Conservation (phyloP, 1,140 invertebrate species). For the Drosophila subobscura region DNA sequence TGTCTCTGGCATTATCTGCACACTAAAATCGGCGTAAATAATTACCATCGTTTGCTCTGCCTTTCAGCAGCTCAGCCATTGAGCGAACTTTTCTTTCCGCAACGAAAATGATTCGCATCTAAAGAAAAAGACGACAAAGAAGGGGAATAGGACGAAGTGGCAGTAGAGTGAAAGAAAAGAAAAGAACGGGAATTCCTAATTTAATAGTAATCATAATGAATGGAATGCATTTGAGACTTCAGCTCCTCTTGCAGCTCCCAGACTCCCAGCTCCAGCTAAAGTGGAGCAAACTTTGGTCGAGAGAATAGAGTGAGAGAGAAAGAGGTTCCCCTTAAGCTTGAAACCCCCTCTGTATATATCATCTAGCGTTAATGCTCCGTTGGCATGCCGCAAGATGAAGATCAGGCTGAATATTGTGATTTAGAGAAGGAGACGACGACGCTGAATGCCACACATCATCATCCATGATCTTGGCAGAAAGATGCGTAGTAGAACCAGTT, state of each 20-base stretch:
- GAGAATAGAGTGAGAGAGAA: conserved; percentile 9
- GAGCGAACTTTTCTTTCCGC: conserved; percentile 9
- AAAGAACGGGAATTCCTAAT: conserved; percentile 61
- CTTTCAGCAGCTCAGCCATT: conserved; percentile 9
- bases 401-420: conserved; percentile 18
- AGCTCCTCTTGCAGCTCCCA: conserved; percentile 25
- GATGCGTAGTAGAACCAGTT: conserved; percentile 46
- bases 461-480: conserved; percentile 8
- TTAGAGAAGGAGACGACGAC: conserved; percentile 9
- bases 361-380: conserved; percentile 36
- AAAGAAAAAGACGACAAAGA: not conserved
- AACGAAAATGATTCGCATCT: conserved; percentile 48
- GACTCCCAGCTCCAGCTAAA: conserved; percentile 29
- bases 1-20: conserved; percentile 37
- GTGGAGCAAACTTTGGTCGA: conserved; percentile 16
- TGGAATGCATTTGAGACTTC: conserved; percentile 51
- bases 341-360: conserved; percentile 22
- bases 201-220: conserved; percentile 67
- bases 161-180: conserved; percentile 44
- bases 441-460: conserved; percentile 32
- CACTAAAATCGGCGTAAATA: conserved; percentile 62
- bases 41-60: conserved; percentile 47
- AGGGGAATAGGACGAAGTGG: not conserved
- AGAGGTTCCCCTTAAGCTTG: not conserved
- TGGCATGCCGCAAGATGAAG: conserved; percentile 33